Conservation (phyloP, 2,797 vertebrate species). For the Anisognathus igniventris region DNA sequence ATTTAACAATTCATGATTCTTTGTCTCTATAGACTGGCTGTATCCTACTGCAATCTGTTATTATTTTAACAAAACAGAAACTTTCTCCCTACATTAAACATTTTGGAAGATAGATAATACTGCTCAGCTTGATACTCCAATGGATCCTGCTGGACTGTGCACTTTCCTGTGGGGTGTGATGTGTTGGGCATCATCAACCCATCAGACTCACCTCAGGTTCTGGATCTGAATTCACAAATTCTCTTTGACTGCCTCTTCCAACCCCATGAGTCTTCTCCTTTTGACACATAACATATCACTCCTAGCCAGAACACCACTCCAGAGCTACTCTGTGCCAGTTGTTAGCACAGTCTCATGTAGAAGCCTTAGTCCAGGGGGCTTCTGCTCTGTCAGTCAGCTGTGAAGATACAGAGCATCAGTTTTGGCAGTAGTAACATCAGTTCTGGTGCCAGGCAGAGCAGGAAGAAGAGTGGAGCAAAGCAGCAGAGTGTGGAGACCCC, state of each 20-base stretch:
- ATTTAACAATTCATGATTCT: not conserved
- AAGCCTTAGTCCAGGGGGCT: not conserved
- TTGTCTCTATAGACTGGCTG: not conserved
- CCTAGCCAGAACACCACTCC: not conserved
- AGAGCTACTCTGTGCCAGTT: not conserved
- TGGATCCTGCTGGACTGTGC: not conserved
- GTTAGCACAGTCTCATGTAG: not conserved
- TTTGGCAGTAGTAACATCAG: not conserved
- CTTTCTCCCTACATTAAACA: not conserved
- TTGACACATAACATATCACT: not conserved
- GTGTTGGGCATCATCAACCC: not conserved
- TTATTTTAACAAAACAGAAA: not conserved
- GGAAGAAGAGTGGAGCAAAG: not conserved
- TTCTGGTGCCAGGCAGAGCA: not conserved
- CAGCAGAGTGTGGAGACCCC: not conserved
- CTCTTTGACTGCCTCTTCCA: not conserved
- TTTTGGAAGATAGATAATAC: not conserved
- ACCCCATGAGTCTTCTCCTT: not conserved
- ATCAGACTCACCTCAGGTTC: not conserved
- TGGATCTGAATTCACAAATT: not conserved
- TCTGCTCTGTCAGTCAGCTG: not conserved
- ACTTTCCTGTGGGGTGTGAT: not conserved
- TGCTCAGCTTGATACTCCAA: rapidly evolving
- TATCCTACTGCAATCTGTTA: not conserved
- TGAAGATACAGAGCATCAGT: not conserved